These are phyloP conservation scores for Drosophila gaucha DNA, from an alignment of 2,888 invertebrate species.

Conservation along the genomic window DNA sequence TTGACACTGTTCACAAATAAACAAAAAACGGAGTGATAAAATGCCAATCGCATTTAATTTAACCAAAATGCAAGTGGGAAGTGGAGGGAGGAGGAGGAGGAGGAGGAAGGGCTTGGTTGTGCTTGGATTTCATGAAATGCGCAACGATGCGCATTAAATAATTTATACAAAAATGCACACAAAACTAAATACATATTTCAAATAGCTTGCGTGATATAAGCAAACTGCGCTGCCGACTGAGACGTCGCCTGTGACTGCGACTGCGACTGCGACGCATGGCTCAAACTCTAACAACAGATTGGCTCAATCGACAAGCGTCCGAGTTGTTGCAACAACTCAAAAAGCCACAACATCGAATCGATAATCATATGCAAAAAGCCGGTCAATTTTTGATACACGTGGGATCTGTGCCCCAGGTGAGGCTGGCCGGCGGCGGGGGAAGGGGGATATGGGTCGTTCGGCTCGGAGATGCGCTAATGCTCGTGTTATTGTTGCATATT, in stretches of 20 bases:
- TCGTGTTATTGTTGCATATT: slow-evolving; percentile 49
- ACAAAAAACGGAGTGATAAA: slow-evolving; percentile 53
- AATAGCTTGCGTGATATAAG: slow-evolving; percentile 70
- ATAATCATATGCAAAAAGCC: slow-evolving; percentile 80
- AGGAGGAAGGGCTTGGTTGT: neutral
- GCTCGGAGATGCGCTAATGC: slow-evolving; percentile 48
- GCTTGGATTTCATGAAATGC: slow-evolving; percentile 46
- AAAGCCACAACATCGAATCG: slow-evolving; percentile 46
- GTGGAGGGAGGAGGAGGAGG: fast-evolving
- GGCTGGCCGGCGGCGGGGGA: neutral
- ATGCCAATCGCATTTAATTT: slow-evolving; percentile 59
- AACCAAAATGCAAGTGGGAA: neutral
- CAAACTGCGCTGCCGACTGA: slow-evolving; percentile 10
- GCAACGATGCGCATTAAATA: slow-evolving; percentile 76
- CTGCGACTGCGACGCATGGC: slow-evolving; percentile 12
- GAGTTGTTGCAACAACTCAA: slow-evolving; percentile 56
- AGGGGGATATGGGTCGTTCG: slow-evolving; percentile 38
- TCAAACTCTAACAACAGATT: slow-evolving; percentile 38
- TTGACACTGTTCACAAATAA: slow-evolving; percentile 39
- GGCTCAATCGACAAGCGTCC: slow-evolving; percentile 58
- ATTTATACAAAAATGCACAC: slow-evolving; percentile 75
- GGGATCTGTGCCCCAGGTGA: neutral
- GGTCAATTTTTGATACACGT: slow-evolving; percentile 51
- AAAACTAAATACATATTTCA: slow-evolving; percentile 69
- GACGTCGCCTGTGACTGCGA: slow-evolving; percentile 2